Evolutionary conservation across 92 coral and sea anemone genomes (phyloP).

Genomic region (Chrysogorgia sp.): DNA sequence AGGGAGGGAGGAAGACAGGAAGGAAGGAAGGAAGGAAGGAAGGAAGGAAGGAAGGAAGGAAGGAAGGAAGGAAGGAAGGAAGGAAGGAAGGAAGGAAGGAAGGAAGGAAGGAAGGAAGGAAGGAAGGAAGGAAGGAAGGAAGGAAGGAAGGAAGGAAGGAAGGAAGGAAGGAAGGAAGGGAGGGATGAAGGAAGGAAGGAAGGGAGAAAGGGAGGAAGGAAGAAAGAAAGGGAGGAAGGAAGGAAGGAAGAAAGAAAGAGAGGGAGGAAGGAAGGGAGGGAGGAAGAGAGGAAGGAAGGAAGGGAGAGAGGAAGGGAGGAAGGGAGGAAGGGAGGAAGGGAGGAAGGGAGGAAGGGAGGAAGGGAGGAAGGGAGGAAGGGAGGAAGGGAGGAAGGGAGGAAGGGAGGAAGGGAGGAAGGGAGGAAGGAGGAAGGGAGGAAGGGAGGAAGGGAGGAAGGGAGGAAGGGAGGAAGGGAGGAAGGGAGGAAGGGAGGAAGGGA

Average conservation of each 20-base stretch:
- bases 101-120: conserved; percentile 3
- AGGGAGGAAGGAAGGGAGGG: too few relatives aligned
- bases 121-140: background rate
- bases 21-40: conserved; percentile 3
- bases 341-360: background rate
- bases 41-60: background rate
- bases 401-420: too few relatives aligned
- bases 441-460: too few relatives aligned
- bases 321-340: background rate
- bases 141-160: conserved; percentile 9
- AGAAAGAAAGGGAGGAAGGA: conserved; percentile 16
- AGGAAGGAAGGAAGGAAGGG: conserved; percentile 7
- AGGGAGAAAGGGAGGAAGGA: conserved; percentile 6
- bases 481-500: background rate
- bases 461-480: background rate
- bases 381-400: background rate
- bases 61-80: conserved; percentile 4
- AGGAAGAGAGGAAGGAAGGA: too few relatives aligned
- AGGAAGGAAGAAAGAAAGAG: background rate
- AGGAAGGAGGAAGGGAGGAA: too few relatives aligned
- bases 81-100: conserved; percentile 20
- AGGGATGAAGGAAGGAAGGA: conserved; percentile 3
- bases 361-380: background rate
- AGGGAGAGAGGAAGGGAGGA: too few relatives aligned
- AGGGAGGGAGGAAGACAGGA: background rate